These are phyloP conservation scores for Tanytarsus gracilentus DNA, from an alignment of 2,888 invertebrate genomes.

Conservation along the genomic window DNA sequence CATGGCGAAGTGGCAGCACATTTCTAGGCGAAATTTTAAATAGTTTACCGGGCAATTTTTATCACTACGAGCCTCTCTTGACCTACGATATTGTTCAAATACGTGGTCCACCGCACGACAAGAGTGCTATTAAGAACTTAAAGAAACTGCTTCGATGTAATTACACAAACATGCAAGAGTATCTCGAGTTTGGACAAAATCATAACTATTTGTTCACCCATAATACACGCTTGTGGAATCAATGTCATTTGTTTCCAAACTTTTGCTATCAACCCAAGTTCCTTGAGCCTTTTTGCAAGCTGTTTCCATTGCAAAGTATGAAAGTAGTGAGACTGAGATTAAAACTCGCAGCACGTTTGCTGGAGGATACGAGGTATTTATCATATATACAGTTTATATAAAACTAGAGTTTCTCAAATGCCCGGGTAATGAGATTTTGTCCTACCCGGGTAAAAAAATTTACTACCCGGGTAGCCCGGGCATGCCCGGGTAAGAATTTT, in stretches of 20 bases:
- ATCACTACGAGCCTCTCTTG: constrained; percentile 82
- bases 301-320: constrained; percentile 84
- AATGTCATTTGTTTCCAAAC: constrained; percentile 58
- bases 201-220: constrained; percentile 77
- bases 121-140: constrained; percentile 56
- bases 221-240: constrained; percentile 74
- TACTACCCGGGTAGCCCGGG: no score
- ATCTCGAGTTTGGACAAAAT: constrained; percentile 65
- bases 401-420: no score
- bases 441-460: no score
- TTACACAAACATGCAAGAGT: constrained; percentile 62
- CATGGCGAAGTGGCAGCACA: constrained; percentile 85
- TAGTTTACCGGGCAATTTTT: constrained; percentile 76
- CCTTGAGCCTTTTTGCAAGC: constrained; percentile 65
- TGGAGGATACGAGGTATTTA: constrained; percentile 59
- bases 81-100: constrained; percentile 76
- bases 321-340: constrained; percentile 74
- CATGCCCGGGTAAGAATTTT: no score
- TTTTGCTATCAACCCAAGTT: constrained; percentile 64
- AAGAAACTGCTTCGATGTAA: constrained; percentile 68
- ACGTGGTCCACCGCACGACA: constrained; percentile 61
- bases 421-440: no score
- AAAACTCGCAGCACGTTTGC: constrained; percentile 58
- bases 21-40: constrained; percentile 79
- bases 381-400: background rate